Conservation (phyloP, 2,888 invertebrate genomes). For the Smittia sp. region DNA sequence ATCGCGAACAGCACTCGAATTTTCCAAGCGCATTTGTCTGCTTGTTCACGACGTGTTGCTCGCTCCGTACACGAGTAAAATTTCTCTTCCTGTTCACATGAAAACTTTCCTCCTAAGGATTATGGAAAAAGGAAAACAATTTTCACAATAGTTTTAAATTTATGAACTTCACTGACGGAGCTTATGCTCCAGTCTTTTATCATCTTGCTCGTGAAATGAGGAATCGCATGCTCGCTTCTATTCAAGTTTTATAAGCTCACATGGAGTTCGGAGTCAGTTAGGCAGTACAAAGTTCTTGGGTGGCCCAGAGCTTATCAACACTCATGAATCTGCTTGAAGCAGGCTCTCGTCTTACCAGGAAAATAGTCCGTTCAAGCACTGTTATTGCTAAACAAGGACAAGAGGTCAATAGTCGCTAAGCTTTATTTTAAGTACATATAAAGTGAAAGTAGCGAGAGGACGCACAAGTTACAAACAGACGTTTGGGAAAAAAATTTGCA, state of each 20-base stretch:
- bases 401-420: too few relatives aligned
- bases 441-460: constrained; percentile 17
- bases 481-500: constrained; percentile 31
- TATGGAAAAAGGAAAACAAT: constrained; percentile 25
- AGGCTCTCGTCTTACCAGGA: too few relatives aligned
- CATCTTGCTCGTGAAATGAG: constrained; percentile 31
- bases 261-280: too few relatives aligned
- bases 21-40: constrained; percentile 17
- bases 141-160: constrained; percentile 39
- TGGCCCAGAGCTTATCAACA: too few relatives aligned
- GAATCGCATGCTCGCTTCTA: too few relatives aligned
- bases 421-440: not conserved
- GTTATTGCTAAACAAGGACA: too few relatives aligned
- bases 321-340: too few relatives aligned
- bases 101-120: not conserved
- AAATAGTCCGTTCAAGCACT: too few relatives aligned
- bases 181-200: constrained; percentile 30
- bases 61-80: not conserved
- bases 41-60: constrained; percentile 31
- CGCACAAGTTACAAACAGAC: not conserved
- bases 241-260: too few relatives aligned
- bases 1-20: constrained; percentile 13
- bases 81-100: not conserved
- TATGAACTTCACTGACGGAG: constrained; percentile 26
- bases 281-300: too few relatives aligned